Percentiles rank a stretch among this genome's conserved stretches.
phyloP scores from a whole-genome alignment of 2,797 vertebrate genomes.

The Vireo griseus region DNA sequence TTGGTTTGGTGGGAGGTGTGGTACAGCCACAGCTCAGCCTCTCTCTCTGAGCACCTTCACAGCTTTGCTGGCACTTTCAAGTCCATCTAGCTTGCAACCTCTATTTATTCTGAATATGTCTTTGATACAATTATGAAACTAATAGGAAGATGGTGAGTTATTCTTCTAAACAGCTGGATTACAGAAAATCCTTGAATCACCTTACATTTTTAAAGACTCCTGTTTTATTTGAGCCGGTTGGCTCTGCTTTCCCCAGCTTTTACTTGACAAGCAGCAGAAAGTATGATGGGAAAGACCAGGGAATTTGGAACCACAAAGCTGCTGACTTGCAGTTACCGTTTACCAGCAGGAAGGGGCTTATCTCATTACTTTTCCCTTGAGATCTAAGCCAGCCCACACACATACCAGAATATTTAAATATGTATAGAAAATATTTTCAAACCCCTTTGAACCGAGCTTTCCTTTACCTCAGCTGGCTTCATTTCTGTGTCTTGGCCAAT shows the following conservation, averaged over 20 bases:
- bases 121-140: not conserved
- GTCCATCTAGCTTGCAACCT: not conserved
- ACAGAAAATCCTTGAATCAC: not conserved
- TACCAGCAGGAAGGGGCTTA: not conserved
- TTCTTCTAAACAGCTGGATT: not conserved
- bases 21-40: not conserved
- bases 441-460: not conserved
- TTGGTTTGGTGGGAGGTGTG: not conserved
- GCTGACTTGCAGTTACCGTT: not conserved
- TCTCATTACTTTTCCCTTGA: not conserved
- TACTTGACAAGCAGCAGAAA: not conserved
- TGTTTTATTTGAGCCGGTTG: not conserved
- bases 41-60: not conserved
- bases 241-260: not conserved
- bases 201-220: not conserved
- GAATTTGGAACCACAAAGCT: not conserved
- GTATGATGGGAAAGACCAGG: not conserved
- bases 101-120: not conserved
- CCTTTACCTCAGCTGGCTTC: not conserved
- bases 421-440: not conserved
- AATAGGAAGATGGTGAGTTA: not conserved
- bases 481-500: not conserved
- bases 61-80: not conserved
- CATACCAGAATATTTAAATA: slow-evolving; percentile 1
- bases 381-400: not conserved